These are phyloP conservation scores for Drosophila conformis DNA, from an alignment of 2,888 invertebrate species.

Conservation along the genomic window DNA sequence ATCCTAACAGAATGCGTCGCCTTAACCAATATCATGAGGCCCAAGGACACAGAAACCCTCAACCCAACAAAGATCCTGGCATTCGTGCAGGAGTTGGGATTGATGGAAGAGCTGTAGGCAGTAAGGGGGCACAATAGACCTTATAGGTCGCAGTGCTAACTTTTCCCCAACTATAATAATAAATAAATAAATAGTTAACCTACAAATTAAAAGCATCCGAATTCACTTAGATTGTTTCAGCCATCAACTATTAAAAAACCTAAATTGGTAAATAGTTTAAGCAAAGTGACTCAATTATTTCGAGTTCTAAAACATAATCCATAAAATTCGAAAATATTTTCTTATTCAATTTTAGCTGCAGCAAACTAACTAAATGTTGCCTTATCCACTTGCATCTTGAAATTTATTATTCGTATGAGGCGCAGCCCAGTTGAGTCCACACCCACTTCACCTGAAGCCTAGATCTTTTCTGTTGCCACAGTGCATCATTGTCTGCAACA, in stretches of 20 bases:
- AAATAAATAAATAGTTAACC: background rate
- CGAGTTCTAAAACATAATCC: background rate
- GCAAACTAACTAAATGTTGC: slow-evolving; percentile 3
- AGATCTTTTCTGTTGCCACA: slow-evolving; percentile 1
- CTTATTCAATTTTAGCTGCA: slow-evolving; percentile 10
- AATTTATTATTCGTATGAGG: slow-evolving; percentile 14
- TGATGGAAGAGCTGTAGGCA: no score
- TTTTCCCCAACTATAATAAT: no score
- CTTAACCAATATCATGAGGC: no score
- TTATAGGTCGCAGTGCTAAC: no score
- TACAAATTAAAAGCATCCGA: background rate
- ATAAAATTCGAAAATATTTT: background rate
- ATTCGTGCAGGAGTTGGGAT: no score
- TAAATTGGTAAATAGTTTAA: background rate
- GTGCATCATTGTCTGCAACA: slow-evolving; percentile 18
- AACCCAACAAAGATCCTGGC: no score
- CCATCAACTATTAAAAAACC: background rate
- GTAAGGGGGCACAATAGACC: no score
- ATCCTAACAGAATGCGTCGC: no score
- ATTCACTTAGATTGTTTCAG: background rate
- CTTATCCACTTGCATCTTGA: background rate
- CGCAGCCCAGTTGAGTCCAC: slow-evolving; percentile 16
- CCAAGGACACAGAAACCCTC: no score
- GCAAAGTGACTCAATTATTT: background rate
- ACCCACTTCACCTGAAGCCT: slow-evolving; percentile 11